Percentiles rank a stretch among this genome's conserved stretches.
These are phyloP conservation scores for Numida meleagris DNA, from an alignment of 2,113 vertebrate genomes.

Conservation along the genomic window DNA sequence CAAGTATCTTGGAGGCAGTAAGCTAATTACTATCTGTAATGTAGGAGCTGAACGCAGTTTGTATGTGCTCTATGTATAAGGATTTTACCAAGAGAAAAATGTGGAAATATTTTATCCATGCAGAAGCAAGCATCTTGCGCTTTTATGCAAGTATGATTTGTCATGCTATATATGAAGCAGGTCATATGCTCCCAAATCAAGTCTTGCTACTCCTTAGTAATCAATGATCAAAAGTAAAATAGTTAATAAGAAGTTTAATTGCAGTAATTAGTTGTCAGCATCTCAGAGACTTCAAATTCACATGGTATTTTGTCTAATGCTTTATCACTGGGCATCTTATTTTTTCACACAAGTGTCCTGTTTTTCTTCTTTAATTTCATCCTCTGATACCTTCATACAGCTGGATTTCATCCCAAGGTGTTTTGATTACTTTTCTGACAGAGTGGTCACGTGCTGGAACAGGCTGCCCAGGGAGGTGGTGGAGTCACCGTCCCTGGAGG, in stretches of 20 bases:
- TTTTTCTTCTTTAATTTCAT: not conserved
- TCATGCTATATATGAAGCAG: not conserved
- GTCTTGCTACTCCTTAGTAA: fast-evolving
- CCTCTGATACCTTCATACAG: not conserved
- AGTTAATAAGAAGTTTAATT: not conserved
- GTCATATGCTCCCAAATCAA: not conserved
- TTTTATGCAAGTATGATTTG: not conserved
- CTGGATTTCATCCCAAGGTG: not conserved
- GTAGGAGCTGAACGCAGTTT: not conserved
- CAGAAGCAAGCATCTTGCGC: not conserved
- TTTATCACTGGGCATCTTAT: not conserved
- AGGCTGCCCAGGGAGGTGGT: no score
- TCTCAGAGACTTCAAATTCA: not conserved
- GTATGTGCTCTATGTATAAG: fast-evolving
- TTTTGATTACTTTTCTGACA: no score
- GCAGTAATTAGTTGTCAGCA: not conserved
- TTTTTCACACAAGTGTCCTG: not conserved
- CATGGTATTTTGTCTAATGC: not conserved
- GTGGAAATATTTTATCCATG: not conserved
- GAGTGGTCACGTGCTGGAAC: no score
- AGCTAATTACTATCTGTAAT: fast-evolving
- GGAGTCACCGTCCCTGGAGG: no score
- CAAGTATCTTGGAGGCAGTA: not conserved
- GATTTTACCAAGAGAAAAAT: fast-evolving
- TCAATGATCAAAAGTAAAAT: not conserved